These are phyloP conservation scores for Sylvilagus bachmani DNA, from an alignment of 2,113 vertebrate genomes.

Conservation along the genomic window DNA sequence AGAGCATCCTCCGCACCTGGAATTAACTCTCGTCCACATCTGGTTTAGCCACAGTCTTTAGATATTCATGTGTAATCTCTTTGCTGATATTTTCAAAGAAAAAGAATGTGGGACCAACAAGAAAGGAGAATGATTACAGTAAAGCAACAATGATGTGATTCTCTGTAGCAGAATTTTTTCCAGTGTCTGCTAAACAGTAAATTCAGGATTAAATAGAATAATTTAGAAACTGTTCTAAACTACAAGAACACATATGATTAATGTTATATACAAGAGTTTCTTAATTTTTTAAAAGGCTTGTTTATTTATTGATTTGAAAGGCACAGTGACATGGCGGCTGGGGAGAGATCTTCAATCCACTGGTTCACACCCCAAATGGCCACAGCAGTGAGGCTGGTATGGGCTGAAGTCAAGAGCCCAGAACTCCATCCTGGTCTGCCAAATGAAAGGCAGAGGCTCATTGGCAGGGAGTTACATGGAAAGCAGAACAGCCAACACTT, in stretches of 20 bases:
- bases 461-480: too few species aligned
- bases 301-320: too few species aligned
- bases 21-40: constrained; percentile 68
- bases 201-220: neutral
- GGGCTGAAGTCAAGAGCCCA: too few species aligned
- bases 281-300: neutral
- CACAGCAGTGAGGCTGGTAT: too few species aligned
- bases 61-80: constrained; percentile 72
- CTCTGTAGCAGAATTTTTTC: neutral
- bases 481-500: too few species aligned
- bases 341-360: too few species aligned
- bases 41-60: constrained; percentile 80
- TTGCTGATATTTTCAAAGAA: constrained; percentile 61
- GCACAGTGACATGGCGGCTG: too few species aligned
- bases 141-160: neutral
- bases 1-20: constrained; percentile 90
- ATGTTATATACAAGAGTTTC: neutral
- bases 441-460: too few species aligned
- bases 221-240: constrained; percentile 6
- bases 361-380: too few species aligned
- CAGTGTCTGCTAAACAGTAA: neutral
- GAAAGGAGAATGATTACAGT: neutral
- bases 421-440: too few species aligned
- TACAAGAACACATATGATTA: constrained; percentile 5
- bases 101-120: constrained; percentile 58